Percentiles rank a stretch among this genome's conserved stretches.
Conservation (phyloP, 2,888 invertebrate genomes). For the Sericinus montela region DNA sequence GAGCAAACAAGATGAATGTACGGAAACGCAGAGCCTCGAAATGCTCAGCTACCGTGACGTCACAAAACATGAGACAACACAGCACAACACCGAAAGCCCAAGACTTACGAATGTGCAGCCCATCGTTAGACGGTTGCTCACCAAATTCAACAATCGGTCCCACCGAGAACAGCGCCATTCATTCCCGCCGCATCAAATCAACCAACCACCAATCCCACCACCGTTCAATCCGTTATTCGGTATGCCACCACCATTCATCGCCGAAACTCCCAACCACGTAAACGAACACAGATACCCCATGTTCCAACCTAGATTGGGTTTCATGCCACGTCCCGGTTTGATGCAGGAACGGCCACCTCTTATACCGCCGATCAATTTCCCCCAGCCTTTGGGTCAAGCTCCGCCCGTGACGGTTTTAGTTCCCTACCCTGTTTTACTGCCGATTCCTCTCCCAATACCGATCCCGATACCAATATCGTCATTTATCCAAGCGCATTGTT, state of each 20-base stretch:
- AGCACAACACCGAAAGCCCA: slow-evolving; percentile 66
- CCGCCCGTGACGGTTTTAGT: slow-evolving; percentile 91
- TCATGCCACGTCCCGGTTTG: slow-evolving; percentile 61
- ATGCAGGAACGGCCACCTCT: slow-evolving; percentile 67
- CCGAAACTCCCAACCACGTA: slow-evolving; percentile 43
- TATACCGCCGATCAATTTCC: slow-evolving; percentile 58
- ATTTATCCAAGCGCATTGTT: slow-evolving; percentile 73
- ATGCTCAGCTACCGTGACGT: slow-evolving; percentile 66
- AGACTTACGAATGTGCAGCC: slow-evolving; percentile 66
- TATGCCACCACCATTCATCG: slow-evolving; percentile 64
- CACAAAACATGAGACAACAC: slow-evolving; percentile 56
- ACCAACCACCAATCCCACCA: slow-evolving; percentile 43
- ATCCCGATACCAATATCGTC: slow-evolving; percentile 86
- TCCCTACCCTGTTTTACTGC: slow-evolving; percentile 91
- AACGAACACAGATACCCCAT: slow-evolving; percentile 56
- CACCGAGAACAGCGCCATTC: slow-evolving; percentile 48
- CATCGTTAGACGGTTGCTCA: slow-evolving; percentile 58
- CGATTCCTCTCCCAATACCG: slow-evolving; percentile 91
- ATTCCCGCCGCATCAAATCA: slow-evolving; percentile 61
- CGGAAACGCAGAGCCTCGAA: slow-evolving; percentile 67
- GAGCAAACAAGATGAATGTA: slow-evolving; percentile 59
- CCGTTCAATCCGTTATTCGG: slow-evolving; percentile 60
- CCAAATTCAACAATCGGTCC: slow-evolving; percentile 51
- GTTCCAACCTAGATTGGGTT: slow-evolving; percentile 62
- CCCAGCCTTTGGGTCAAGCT: slow-evolving; percentile 67